Percentiles rank a stretch among this genome's conserved stretches.
phyloP scores from a whole-genome alignment of 2,888 invertebrate genomes.

The Tyria jacobaeae region DNA sequence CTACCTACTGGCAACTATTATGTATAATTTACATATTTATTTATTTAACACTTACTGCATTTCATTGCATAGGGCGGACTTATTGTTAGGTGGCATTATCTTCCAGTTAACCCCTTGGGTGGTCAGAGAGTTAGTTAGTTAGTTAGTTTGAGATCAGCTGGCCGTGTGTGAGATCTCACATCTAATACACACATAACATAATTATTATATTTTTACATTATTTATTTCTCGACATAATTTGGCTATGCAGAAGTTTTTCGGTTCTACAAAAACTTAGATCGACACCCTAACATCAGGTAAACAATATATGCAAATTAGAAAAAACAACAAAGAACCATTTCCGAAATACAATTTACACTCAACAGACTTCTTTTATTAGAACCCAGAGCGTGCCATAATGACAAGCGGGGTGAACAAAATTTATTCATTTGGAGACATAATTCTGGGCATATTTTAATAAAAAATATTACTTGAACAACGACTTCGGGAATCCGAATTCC shows the following conservation, averaged over 20 bases:
- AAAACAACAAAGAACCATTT: constrained; percentile 52
- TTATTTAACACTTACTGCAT: too few species aligned
- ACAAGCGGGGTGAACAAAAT: constrained; percentile 67
- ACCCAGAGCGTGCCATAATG: constrained; percentile 65
- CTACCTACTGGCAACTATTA: too few species aligned
- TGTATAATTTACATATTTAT: too few species aligned
- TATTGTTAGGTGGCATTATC: too few species aligned
- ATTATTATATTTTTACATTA: too few species aligned
- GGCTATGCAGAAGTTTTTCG: constrained; percentile 22
- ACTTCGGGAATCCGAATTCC: constrained; percentile 54
- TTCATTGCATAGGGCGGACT: too few species aligned
- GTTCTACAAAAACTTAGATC: constrained; percentile 12
- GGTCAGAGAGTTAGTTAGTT: too few species aligned
- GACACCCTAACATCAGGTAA: constrained; percentile 46
- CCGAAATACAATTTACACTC: constrained; percentile 64
- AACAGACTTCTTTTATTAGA: constrained; percentile 64
- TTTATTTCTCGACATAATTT: neutral
- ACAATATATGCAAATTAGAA: constrained; percentile 42
- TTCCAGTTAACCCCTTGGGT: too few species aligned
- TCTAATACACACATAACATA: too few species aligned
- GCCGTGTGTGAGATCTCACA: too few species aligned
- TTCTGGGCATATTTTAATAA: constrained; percentile 76
- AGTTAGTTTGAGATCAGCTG: too few species aligned
- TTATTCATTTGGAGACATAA: constrained; percentile 77
- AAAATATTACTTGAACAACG: constrained; percentile 57